Conservation (phyloP, 2,797 vertebrate genomes). For the Hypotaenidia philippensis region DNA sequence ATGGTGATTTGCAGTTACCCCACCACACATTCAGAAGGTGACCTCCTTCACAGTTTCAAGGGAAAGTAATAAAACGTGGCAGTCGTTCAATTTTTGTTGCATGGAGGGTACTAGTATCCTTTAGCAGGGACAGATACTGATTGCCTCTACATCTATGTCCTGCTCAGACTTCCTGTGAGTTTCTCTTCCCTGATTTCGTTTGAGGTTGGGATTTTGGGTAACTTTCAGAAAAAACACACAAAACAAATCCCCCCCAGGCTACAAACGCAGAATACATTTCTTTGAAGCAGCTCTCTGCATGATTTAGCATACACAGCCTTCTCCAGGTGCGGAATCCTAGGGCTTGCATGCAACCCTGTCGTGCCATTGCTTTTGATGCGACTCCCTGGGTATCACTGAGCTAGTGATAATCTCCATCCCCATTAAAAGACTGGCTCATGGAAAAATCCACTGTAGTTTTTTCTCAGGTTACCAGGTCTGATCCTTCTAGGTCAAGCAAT, state of each 20-base stretch:
- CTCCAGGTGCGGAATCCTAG: not conserved
- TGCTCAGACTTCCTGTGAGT: not conserved
- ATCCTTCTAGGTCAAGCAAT: not conserved
- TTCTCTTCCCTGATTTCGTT: not conserved
- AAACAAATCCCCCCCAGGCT: not conserved
- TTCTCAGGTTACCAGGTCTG: fast-evolving
- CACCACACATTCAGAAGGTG: not conserved
- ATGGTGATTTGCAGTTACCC: not conserved
- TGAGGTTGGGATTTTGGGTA: not conserved
- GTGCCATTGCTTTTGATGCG: not conserved
- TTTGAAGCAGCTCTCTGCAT: not conserved
- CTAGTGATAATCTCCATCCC: not conserved
- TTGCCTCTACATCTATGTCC: not conserved
- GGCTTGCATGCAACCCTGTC: not conserved
- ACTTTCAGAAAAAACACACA: not conserved
- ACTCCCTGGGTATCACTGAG: not conserved
- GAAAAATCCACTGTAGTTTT: not conserved
- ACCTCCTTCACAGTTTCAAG: not conserved
- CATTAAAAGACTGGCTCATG: not conserved
- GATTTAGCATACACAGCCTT: not conserved
- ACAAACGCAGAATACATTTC: not conserved
- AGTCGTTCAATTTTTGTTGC: not conserved
- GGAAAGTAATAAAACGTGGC: not conserved
- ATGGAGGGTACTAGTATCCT: not conserved
- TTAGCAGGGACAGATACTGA: not conserved